Conservation (phyloP, 2,113 vertebrate genomes). For the Corythornis madagascariensis region DNA sequence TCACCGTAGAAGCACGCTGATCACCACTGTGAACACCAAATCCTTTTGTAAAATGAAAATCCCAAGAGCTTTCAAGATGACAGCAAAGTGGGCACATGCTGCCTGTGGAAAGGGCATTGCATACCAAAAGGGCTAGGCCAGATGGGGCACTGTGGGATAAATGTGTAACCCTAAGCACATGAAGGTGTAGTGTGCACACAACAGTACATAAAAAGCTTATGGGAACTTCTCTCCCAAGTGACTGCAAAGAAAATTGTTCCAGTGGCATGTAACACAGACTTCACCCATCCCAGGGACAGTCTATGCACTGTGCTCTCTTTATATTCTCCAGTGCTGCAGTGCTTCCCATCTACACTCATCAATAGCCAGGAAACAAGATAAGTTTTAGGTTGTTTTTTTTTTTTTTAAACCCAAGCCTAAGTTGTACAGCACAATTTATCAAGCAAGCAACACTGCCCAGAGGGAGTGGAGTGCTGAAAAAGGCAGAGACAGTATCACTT, state of each 20-base stretch:
- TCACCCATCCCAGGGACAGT: not conserved
- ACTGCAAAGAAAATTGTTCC: not conserved
- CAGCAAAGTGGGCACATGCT: not conserved
- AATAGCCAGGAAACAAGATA: not conserved
- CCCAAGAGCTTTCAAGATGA: not conserved
- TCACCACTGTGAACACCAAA: not conserved
- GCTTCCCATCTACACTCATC: not conserved
- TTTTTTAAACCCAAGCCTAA: not conserved
- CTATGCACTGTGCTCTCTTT: not conserved
- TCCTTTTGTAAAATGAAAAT: not conserved
- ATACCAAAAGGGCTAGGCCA: not conserved
- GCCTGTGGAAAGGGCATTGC: not conserved
- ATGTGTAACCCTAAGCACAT: not conserved
- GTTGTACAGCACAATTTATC: slow-evolving; percentile 8
- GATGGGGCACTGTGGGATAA: not conserved
- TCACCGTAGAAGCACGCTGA: not conserved
- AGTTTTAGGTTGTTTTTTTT: not conserved
- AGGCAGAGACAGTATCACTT: slow-evolving; percentile 17
- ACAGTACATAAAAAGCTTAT: not conserved
- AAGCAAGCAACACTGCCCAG: not conserved
- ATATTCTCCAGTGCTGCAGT: not conserved
- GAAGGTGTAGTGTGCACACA: not conserved
- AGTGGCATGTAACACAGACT: not conserved
- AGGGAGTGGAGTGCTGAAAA: slow-evolving; percentile 2
- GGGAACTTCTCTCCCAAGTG: not conserved